phyloP scores from a whole-genome alignment of 2,888 invertebrate species.

The Villa cingulata region DNA sequence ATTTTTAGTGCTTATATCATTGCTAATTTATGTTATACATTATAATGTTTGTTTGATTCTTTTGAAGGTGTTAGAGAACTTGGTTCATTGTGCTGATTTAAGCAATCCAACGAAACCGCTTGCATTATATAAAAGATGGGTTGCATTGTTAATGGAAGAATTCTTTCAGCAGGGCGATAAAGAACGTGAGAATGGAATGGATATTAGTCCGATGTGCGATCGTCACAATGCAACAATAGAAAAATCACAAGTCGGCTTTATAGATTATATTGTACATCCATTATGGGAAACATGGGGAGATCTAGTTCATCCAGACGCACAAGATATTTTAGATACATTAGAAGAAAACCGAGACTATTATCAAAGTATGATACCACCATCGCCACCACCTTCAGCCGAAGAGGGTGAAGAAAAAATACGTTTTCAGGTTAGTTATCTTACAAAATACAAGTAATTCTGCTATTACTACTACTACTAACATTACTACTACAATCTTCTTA shows the following conservation, averaged over 20 bases:
- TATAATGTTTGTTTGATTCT: too few species aligned
- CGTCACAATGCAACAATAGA: conserved; percentile 92
- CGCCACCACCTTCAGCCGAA: conserved; percentile 60
- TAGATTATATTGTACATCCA: conserved; percentile 99
- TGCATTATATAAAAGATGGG: conserved; percentile 87
- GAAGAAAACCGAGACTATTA: conserved; percentile 98
- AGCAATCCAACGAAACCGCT: conserved; percentile 97
- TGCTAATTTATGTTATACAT: neutral
- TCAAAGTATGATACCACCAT: conserved; percentile 87
- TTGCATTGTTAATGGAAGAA: conserved; percentile 90
- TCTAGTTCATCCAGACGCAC: conserved; percentile 96
- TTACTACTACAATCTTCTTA: too few species aligned
- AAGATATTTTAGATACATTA: conserved; percentile 91
- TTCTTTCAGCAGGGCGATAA: conserved; percentile 98
- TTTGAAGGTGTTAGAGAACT: conserved; percentile 83
- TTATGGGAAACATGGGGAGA: conserved; percentile 99
- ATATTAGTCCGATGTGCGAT: conserved; percentile 99
- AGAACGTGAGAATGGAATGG: conserved; percentile 88
- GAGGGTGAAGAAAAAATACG: conserved; percentile 58
- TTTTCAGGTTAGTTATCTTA: conserved; percentile 52
- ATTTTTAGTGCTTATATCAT: neutral
- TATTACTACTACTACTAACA: too few species aligned
- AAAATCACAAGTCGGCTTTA: conserved; percentile 98
- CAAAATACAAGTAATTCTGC: too few species aligned
- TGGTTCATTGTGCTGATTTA: conserved; percentile 98